phyloP scores from a whole-genome alignment of 1,140 invertebrate species.

The Pogonomyrmex californicus region DNA sequence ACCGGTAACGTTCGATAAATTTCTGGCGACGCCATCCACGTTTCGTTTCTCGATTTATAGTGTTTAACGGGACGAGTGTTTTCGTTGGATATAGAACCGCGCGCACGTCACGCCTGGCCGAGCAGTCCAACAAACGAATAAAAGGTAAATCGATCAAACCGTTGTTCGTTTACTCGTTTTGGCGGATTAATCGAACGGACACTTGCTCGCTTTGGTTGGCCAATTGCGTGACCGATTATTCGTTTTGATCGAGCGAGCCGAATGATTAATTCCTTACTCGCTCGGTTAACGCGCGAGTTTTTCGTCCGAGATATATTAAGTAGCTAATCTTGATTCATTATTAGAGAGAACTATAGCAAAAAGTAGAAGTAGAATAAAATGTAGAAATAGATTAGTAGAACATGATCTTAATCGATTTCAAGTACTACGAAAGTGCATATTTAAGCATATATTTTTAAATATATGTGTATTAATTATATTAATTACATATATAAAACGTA shows the following conservation, averaged over 20 bases:
- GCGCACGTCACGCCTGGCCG: constrained; percentile 40
- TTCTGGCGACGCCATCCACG: constrained; percentile 51
- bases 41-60: constrained; percentile 64
- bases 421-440: not conserved
- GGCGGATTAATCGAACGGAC: constrained; percentile 58
- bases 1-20: constrained; percentile 56
- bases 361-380: not conserved
- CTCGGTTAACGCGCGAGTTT: not conserved
- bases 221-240: constrained; percentile 39
- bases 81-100: constrained; percentile 55
- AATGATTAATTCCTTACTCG: constrained; percentile 45
- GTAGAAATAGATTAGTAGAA: not conserved
- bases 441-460: no score
- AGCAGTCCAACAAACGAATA: constrained; percentile 58
- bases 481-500: no score
- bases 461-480: no score
- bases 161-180: constrained; percentile 62
- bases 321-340: not conserved
- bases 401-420: not conserved
- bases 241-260: constrained; percentile 12
- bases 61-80: constrained; percentile 58
- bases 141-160: constrained; percentile 63
- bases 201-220: constrained; percentile 44
- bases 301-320: not conserved
- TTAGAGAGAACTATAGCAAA: not conserved